A percentile compares a stretch with the other conserved stretches of the same genome.
These are phyloP conservation scores for Megamerina dolium DNA, from an alignment of 2,888 invertebrate genomes.

Conservation along the genomic window DNA sequence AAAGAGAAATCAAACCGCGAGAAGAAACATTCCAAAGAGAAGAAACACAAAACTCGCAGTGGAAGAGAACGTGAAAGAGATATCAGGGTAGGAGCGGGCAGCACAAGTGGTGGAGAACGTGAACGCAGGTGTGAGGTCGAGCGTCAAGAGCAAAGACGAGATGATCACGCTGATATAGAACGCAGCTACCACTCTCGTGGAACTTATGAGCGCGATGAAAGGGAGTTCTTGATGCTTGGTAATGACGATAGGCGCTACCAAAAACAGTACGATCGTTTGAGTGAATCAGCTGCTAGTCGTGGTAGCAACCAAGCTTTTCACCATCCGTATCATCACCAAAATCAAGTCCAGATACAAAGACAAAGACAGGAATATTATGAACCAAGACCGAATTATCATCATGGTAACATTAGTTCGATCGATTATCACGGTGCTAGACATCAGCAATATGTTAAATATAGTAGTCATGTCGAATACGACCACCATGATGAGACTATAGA, in stretches of 20 bases:
- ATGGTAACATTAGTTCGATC: conserved; percentile 33
- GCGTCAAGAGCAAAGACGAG: conserved; percentile 6
- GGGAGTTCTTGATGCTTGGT: conserved; percentile 9
- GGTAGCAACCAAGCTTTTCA: conserved; percentile 26
- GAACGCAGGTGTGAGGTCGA: conserved; percentile 16
- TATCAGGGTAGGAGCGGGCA: no score
- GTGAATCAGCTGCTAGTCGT: conserved; percentile 16
- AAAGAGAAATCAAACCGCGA: conserved; percentile 40
- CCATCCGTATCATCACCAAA: conserved; percentile 28
- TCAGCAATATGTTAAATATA: conserved; percentile 15
- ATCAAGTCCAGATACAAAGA: conserved; percentile 20
- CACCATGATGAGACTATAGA: conserved; percentile 40
- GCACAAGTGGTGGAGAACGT: conserved; percentile 27
- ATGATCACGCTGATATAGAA: conserved; percentile 23
- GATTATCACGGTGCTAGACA: conserved; percentile 32
- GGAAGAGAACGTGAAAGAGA: conserved; percentile 18
- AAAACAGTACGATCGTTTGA: conserved; percentile 25
- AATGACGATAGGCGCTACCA: conserved; percentile 24
- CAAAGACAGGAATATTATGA: conserved; percentile 25
- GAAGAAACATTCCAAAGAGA: conserved; percentile 51
- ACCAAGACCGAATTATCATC: conserved; percentile 15
- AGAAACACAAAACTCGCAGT: conserved; percentile 41
- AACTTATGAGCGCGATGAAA: conserved; percentile 22
- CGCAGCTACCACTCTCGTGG: conserved; percentile 15
- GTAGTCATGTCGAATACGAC: conserved; percentile 36